Percentiles rank a stretch among this genome's conserved stretches.
Conservation (phyloP, 2,797 vertebrate genomes). For the Enteromius thamalakanensis region DNA sequence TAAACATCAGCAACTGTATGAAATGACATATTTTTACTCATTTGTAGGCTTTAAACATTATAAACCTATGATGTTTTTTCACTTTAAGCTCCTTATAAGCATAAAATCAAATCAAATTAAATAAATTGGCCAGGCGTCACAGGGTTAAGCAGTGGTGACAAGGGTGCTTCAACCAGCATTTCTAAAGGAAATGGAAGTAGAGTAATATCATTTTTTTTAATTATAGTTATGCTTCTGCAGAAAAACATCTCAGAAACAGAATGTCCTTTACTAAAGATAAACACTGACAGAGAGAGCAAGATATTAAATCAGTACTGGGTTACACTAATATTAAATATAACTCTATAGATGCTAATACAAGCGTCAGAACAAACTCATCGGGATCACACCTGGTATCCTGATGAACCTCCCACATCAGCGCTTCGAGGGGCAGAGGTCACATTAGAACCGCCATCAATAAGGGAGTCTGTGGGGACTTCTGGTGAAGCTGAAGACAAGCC, state of each 20-base stretch:
- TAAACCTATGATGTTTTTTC: not conserved
- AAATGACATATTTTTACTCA: not conserved
- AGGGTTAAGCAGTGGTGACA: not conserved
- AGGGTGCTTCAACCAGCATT: not conserved
- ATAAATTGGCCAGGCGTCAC: not conserved
- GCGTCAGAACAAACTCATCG: not conserved
- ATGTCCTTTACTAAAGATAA: not conserved
- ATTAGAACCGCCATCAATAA: constrained; percentile 71
- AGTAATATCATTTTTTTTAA: not conserved
- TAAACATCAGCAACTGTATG: not conserved
- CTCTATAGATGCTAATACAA: not conserved
- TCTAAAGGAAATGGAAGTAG: not conserved
- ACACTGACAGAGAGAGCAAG: not conserved
- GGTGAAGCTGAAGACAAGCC: constrained; percentile 81
- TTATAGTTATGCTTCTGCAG: not conserved
- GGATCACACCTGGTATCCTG: constrained; percentile 79
- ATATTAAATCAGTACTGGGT: not conserved
- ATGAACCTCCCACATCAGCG: constrained; percentile 46
- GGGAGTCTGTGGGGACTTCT: constrained; percentile 79
- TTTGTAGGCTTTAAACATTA: too few relatives aligned
- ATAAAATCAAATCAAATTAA: not conserved
- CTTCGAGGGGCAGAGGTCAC: constrained; percentile 14
- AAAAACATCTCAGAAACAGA: not conserved
- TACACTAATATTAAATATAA: not conserved
- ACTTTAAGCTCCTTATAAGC: not conserved